Evolutionary conservation across 2,888 invertebrate genomes (phyloP), one percentile per base, ranked within the genome.

Genomic region (Timandra comae): DNA sequence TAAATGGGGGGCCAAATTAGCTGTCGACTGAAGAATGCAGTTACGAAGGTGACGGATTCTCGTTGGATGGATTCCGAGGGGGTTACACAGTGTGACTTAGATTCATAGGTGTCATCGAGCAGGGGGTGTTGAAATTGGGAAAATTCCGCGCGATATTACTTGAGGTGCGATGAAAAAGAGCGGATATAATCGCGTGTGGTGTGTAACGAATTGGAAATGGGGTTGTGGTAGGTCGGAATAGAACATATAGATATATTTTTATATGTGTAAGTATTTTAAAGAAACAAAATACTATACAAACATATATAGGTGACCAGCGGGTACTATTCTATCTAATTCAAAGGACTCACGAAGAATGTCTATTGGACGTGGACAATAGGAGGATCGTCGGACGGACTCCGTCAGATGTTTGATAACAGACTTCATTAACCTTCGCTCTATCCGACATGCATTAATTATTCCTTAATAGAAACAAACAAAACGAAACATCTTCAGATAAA

Each of bases 391-490:
- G 27, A 3, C 16, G 25, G 23, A 29, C 27, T 48, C 51, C 59
- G 60, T 67, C 68, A 66, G 79, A 77, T 75, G 70, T 41, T 61
- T 59, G 79, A 79, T 81, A 79, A 56, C 66, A 35, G 62, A 57
- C 77, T 74, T 73, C 76, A 76, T 78, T 80, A 79, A 81, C 81
- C 79, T 78, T 70, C 65, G 65, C 61, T 62, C 63, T 64, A 37
- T 43, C 62, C 67, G 56, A 56, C 63, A 59, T 56, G 63, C 74
- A 76, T 78, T 81, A 69, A 81, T 82, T 80, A 79, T 72, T 24
- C 56, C 60, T 62, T 74, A 79, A 80, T 75, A 77, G 78, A 78
- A 81, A 81, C 80, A 81, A 79, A 81, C 79, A 78, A 73, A 76
- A 74, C 66, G 56, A 69, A 57, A 71, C 72, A 72, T 64, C 59